Percentiles rank a stretch among this genome's conserved stretches.
Evolutionary conservation across 2,888 invertebrate species (phyloP).

Genomic region (Allophyes oxyacanthae): DNA sequence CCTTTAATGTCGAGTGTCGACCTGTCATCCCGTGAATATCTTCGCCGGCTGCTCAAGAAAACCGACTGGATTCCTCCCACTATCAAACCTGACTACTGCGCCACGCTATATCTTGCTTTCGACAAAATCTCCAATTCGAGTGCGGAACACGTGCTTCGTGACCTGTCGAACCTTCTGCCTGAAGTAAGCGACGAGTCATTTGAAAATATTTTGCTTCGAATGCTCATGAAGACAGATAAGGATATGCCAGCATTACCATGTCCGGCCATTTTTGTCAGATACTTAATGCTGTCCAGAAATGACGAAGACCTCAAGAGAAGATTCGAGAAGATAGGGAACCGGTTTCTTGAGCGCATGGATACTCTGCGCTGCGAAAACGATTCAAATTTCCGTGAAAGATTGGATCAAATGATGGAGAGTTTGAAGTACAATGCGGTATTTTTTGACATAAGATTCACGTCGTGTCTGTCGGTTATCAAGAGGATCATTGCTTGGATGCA

Average conservation of each 20-base stretch:
- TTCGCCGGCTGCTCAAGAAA: constrained; percentile 35
- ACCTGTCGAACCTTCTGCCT: constrained; percentile 56
- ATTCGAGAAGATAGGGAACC: constrained; percentile 58
- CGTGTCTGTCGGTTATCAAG: constrained; percentile 66
- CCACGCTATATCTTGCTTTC: constrained; percentile 57
- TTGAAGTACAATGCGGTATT: constrained; percentile 68
- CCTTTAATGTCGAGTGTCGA: constrained; percentile 59
- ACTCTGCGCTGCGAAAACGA: constrained; percentile 4
- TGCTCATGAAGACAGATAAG: constrained; percentile 45
- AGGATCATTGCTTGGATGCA: constrained; percentile 61
- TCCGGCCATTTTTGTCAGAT: constrained; percentile 66
- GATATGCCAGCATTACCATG: constrained; percentile 45
- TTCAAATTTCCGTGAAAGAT: background rate
- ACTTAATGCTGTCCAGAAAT: constrained; percentile 63
- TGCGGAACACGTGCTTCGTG: constrained; percentile 52
- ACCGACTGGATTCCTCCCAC: constrained; percentile 55
- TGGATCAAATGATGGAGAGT: constrained; percentile 57
- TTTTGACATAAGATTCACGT: constrained; percentile 60
- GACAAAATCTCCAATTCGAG: constrained; percentile 42
- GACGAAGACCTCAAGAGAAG: constrained; percentile 57
- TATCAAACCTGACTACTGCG: constrained; percentile 67
- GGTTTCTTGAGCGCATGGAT: constrained; percentile 64
- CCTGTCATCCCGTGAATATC: constrained; percentile 37
- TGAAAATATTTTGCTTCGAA: constrained; percentile 46
- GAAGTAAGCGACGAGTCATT: constrained; percentile 52